phyloP scores from a whole-genome alignment of 2,888 invertebrate species.

The Ephialtes manifestator region DNA sequence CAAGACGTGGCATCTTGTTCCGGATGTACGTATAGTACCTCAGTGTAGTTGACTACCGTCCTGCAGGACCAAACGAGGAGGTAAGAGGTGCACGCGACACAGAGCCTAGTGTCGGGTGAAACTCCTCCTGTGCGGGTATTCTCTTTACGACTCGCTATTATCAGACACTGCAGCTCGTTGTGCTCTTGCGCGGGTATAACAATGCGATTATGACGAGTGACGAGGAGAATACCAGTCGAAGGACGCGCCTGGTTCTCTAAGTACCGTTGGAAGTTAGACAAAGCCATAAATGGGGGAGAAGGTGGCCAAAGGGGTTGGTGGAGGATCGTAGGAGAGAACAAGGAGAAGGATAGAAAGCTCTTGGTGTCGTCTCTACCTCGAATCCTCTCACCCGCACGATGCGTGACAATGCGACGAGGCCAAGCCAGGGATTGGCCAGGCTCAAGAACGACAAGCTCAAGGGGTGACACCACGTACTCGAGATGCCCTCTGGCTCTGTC shows the following conservation, averaged over 20 bases:
- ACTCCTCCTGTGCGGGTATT: background rate
- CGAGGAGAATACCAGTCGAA: conserved; percentile 59
- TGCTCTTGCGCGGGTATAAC: conserved; percentile 38
- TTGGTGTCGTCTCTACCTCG: background rate
- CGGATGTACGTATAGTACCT: conserved; percentile 41
- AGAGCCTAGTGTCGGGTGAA: background rate
- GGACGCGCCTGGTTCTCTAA: conserved; percentile 37
- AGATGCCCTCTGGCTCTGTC: conserved; percentile 35
- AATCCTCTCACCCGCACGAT: conserved; percentile 46
- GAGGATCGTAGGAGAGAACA: conserved; percentile 20
- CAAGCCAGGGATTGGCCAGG: conserved; percentile 48
- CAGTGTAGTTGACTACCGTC: background rate
- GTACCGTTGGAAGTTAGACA: conserved; percentile 69
- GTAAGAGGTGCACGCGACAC: background rate
- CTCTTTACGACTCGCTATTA: conserved; percentile 29
- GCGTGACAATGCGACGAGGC: conserved; percentile 66
- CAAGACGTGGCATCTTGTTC: conserved; percentile 57
- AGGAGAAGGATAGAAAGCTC: conserved; percentile 9
- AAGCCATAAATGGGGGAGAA: conserved; percentile 56
- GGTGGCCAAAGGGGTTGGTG: conserved; percentile 52
- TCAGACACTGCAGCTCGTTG: conserved; percentile 37
- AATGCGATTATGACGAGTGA: conserved; percentile 68
- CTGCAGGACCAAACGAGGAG: background rate
- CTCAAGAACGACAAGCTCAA: conserved; percentile 47
- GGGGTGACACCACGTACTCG: conserved; percentile 25